Conservation (phyloP, 2,888 invertebrate genomes). For the Apomyelois bistriatella region DNA sequence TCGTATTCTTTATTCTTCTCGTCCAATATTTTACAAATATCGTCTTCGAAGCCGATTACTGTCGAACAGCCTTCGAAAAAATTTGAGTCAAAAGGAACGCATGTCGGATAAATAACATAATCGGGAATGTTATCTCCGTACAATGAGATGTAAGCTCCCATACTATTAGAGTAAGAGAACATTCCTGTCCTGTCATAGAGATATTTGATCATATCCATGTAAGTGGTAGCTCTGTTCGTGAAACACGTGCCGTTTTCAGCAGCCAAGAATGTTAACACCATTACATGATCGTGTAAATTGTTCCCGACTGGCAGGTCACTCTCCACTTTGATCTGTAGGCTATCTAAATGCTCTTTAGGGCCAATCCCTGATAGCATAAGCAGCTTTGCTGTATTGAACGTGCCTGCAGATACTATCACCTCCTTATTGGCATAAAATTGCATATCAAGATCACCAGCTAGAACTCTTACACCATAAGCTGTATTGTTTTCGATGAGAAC, state of each 20-base stretch:
- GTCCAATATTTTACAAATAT: constrained; percentile 42
- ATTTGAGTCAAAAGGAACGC: constrained; percentile 32
- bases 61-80: constrained; percentile 38
- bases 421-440: constrained; percentile 46
- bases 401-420: constrained; percentile 56
- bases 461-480: constrained; percentile 45
- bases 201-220: constrained; percentile 50
- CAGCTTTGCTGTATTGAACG: constrained; percentile 60
- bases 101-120: constrained; percentile 57
- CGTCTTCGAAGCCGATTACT: constrained; percentile 39
- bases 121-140: constrained; percentile 43
- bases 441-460: constrained; percentile 28
- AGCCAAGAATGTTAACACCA: constrained; percentile 49
- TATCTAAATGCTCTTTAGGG: constrained; percentile 41
- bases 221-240: constrained; percentile 21
- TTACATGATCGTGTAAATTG: constrained; percentile 59
- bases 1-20: constrained; percentile 40
- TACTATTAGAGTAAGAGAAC: constrained; percentile 41
- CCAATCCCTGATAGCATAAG: constrained; percentile 61
- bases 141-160: constrained; percentile 49
- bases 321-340: constrained; percentile 39
- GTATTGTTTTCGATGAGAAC: constrained; percentile 42
- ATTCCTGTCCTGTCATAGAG: constrained; percentile 48
- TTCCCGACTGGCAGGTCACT: constrained; percentile 56
- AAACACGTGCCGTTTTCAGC: constrained; percentile 52